These are phyloP conservation scores for Bettongia penicillata DNA, from an alignment of 2,113 vertebrate species.

Conservation along the genomic window DNA sequence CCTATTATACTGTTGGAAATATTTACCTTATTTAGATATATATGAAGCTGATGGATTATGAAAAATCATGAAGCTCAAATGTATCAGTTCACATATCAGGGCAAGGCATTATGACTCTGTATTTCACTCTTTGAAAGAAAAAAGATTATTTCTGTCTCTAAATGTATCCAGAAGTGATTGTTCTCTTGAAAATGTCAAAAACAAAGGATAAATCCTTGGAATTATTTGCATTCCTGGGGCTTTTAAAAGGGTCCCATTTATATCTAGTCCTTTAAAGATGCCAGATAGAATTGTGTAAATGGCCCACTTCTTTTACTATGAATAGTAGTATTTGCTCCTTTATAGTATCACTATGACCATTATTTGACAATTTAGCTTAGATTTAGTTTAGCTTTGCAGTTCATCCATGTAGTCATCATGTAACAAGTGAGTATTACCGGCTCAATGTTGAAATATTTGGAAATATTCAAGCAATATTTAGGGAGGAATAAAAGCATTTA, in stretches of 20 bases:
- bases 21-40: neutral
- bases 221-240: conserved; percentile 42
- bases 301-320: conserved; percentile 60
- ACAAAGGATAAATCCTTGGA: neutral
- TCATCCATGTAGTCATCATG: conserved; percentile 75
- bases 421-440: conserved; percentile 75
- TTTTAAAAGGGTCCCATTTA: conserved; percentile 54
- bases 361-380: conserved; percentile 72
- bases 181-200: conserved; percentile 20
- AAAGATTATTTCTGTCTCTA: conserved; percentile 27
- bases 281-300: conserved; percentile 57
- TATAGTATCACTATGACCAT: conserved; percentile 50
- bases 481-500: conserved; percentile 73
- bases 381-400: conserved; percentile 55
- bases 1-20: neutral
- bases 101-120: neutral
- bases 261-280: conserved; percentile 70
- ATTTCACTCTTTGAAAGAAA: conserved; percentile 29
- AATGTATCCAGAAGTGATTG: conserved; percentile 9
- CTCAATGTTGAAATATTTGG: conserved; percentile 69
- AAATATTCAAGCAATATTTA: conserved; percentile 60
- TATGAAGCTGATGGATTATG: conserved; percentile 15
- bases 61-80: conserved; percentile 29
- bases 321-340: conserved; percentile 71
- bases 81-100: neutral